Percentiles rank a stretch among this genome's conserved stretches.
phyloP scores from a whole-genome alignment of 2,113 vertebrate species.

The Nansenia antarctica region DNA sequence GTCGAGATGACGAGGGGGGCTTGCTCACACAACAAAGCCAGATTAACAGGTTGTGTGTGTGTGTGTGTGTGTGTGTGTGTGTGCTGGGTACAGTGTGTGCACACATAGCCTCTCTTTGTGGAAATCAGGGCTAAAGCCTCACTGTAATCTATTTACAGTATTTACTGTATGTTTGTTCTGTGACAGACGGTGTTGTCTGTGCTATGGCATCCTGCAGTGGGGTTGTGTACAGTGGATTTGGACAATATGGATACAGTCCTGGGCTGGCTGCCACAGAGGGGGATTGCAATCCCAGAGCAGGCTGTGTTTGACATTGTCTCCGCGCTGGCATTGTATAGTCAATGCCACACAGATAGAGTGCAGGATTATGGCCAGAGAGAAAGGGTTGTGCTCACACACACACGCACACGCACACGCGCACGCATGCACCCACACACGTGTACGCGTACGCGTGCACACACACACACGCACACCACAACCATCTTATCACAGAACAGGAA shows the following conservation, averaged over 20 bases:
- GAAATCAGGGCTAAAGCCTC: slow-evolving; percentile 43
- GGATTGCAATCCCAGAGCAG: slow-evolving; percentile 30
- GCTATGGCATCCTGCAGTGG: slow-evolving; percentile 34
- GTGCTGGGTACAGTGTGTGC: slow-evolving; percentile 42
- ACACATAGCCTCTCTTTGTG: slow-evolving; percentile 41
- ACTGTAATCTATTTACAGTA: slow-evolving; percentile 63
- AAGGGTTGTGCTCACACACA: not conserved
- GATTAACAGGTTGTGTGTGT: slow-evolving; percentile 65
- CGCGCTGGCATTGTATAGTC: slow-evolving; percentile 32
- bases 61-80: too few relatives aligned
- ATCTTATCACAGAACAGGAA: not conserved
- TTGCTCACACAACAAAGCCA: slow-evolving; percentile 62
- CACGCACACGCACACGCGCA: not conserved
- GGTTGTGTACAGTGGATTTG: slow-evolving; percentile 45
- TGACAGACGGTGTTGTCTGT: slow-evolving; percentile 44
- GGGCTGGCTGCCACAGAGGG: slow-evolving; percentile 26
- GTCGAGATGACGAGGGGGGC: slow-evolving; percentile 38
- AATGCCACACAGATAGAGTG: slow-evolving; percentile 26
- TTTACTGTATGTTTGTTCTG: slow-evolving; percentile 45
- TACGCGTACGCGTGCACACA: not conserved
- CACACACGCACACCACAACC: not conserved
- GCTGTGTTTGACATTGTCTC: slow-evolving; percentile 33
- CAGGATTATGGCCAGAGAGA: slow-evolving; percentile 30
- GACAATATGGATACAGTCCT: slow-evolving; percentile 45
- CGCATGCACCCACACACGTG: not conserved